Base-by-base conservation (phyloP, 2,797 vertebrate genomes). In the Psittacula echo region DNA sequence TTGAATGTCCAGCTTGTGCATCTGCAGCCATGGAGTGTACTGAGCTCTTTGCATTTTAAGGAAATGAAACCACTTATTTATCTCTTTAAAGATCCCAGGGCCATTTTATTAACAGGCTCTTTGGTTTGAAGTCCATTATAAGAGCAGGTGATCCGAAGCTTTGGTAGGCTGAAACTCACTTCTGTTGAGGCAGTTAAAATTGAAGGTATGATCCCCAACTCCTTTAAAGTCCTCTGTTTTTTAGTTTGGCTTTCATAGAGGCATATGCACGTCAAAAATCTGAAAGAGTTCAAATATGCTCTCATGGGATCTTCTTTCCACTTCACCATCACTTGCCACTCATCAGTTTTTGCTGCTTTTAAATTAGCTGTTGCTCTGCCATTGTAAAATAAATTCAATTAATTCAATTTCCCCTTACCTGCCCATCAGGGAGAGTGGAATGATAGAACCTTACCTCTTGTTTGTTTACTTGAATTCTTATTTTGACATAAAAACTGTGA, bases 301-400 rank as follows among this genome's bases (percentile, higher is more conserved):
- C 87, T 76, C 87, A 48, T 1, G 66, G 92, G 66, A 77, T 62
- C 15, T 7, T 74, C 61, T 51, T 83, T 87, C 44, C 34, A 47
- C 61, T 91, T 81, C 51, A 56, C 68, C 70, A 88, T 75, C 73
- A 70, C 76, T 90, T 85, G 71, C 77, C 61, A 68, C 71, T 85
- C 67, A 50, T 86, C 76, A 93, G 58, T 48, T 86, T 66, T 79
- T 71, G 62, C 72, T 92, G 62, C 75, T 78, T 93, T 89, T 87
- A 94, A 96, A 93, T 84, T 45, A 94, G 41, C 71, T 65, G 92
- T 30, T 75, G 79, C 86, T 95, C 87, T 86, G 29, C 26, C 84
- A 94, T 95, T 84, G 72, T 26, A 86, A 92, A 92, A 48, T 42
- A 87, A 91, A 94, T 87, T 73, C 87, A 67, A 45, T 66, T 15